These are phyloP conservation scores for Orthosia incerta DNA, from an alignment of 2,888 invertebrate genomes.

Conservation along the genomic window DNA sequence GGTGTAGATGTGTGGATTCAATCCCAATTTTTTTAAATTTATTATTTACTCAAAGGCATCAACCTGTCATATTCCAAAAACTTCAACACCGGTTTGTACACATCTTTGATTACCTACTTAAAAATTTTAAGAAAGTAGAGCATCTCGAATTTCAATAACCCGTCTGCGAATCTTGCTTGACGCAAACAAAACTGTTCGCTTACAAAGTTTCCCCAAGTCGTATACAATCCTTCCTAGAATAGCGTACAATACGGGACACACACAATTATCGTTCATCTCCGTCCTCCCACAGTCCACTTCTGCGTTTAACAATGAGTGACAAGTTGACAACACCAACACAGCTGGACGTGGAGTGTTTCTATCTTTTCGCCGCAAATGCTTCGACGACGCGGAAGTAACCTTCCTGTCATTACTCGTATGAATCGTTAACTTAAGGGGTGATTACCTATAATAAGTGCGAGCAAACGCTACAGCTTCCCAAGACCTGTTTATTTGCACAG, in stretches of 20 bases:
- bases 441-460: slow-evolving; percentile 73
- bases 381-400: slow-evolving; percentile 80
- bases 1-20: too few relatives aligned
- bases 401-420: slow-evolving; percentile 81
- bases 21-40: background rate
- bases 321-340: slow-evolving; percentile 62
- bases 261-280: slow-evolving; percentile 60
- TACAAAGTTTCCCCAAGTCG: slow-evolving; percentile 31
- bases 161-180: background rate
- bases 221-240: slow-evolving; percentile 48
- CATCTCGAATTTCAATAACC: background rate
- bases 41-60: background rate
- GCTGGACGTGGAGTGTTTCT: slow-evolving; percentile 54
- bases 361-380: slow-evolving; percentile 69
- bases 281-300: slow-evolving; percentile 60
- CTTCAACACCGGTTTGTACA: background rate
- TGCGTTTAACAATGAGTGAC: slow-evolving; percentile 62
- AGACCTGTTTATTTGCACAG: slow-evolving; percentile 65
- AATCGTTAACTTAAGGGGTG: slow-evolving; percentile 75
- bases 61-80: background rate
- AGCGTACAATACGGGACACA: slow-evolving; percentile 39
- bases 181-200: slow-evolving; percentile 3
- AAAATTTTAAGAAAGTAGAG: slow-evolving; percentile 10
- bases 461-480: slow-evolving; percentile 49
- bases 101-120: background rate